phyloP scores from a whole-genome alignment of 2,888 invertebrate species.

The Nysson spinosus region DNA sequence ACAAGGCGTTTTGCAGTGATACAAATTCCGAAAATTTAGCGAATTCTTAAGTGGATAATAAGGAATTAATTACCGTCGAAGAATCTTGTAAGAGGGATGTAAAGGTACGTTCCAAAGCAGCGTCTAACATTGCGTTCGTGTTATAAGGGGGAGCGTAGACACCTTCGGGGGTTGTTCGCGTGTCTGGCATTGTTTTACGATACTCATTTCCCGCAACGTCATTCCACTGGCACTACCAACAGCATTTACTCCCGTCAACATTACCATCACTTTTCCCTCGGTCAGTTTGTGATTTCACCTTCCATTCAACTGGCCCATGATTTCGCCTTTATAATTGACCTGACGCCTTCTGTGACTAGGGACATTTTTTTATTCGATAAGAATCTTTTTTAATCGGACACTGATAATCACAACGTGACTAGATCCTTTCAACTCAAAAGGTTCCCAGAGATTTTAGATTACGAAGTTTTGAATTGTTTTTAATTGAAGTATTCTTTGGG shows the following conservation, averaged over 20 bases:
- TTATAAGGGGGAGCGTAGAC: slow-evolving; percentile 29
- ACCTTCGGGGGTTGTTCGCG: slow-evolving; percentile 61
- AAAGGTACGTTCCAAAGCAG: slow-evolving; percentile 29
- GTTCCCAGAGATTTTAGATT: too few species aligned
- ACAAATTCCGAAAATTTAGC: too few species aligned
- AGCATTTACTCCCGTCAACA: slow-evolving; percentile 49
- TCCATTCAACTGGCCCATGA: slow-evolving; percentile 50
- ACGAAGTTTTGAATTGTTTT: too few species aligned
- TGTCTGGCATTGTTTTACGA: slow-evolving; percentile 71
- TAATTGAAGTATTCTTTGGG: too few species aligned
- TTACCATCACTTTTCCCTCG: slow-evolving; percentile 40
- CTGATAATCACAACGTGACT: too few species aligned
- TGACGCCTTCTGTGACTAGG: slow-evolving; percentile 29
- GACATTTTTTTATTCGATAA: slow-evolving; percentile 24
- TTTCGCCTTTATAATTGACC: slow-evolving; percentile 42
- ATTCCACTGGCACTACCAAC: slow-evolving; percentile 61
- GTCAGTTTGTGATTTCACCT: slow-evolving; percentile 41
- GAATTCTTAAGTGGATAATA: slow-evolving; percentile 29
- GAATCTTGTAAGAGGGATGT: slow-evolving; percentile 29
- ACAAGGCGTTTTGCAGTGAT: too few species aligned
- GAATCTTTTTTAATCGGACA: too few species aligned
- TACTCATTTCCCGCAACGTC: slow-evolving; percentile 72
- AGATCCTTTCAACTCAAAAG: too few species aligned
- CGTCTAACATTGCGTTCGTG: slow-evolving; percentile 23
- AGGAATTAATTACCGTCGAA: slow-evolving; percentile 39